Evolutionary conservation across 2,888 invertebrate species (phyloP).

Genomic region (Perizoma flavofasciatum): DNA sequence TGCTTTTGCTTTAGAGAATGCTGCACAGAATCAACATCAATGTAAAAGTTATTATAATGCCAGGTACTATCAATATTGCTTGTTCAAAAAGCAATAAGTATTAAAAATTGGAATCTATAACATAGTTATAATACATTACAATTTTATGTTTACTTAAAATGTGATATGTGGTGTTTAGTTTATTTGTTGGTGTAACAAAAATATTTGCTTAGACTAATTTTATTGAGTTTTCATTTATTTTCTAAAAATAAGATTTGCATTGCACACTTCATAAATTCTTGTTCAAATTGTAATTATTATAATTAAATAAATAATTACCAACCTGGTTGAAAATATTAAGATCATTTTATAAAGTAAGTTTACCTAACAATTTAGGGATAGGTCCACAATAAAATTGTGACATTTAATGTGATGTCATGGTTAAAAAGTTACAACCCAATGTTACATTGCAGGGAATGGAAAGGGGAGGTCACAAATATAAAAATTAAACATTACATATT

Average conservation of each 20-base stretch:
- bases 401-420: too few relatives aligned
- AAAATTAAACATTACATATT: constrained; percentile 17
- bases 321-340: constrained; percentile 59
- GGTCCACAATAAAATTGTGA: too few relatives aligned
- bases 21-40: constrained; percentile 1
- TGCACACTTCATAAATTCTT: constrained; percentile 68
- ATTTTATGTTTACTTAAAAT: constrained; percentile 78
- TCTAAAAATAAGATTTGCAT: constrained; percentile 69
- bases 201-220: constrained; percentile 46
- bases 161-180: constrained; percentile 74
- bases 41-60: constrained; percentile 43
- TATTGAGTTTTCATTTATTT: constrained; percentile 76
- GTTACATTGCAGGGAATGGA: too few relatives aligned
- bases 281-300: constrained; percentile 71
- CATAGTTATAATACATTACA: constrained; percentile 52
- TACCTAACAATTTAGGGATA: neutral
- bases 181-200: constrained; percentile 64
- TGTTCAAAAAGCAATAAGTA: constrained; percentile 68
- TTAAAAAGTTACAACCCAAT: too few relatives aligned
- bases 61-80: constrained; percentile 58
- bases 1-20: constrained; percentile 23
- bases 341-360: constrained; percentile 35
- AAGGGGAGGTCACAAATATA: neutral
- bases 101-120: constrained; percentile 63
- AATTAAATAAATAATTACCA: constrained; percentile 64